These are phyloP conservation scores for Apostichopus parvimensis DNA, from an alignment of 35 echinoderm and acorn worm species.

Conservation along the genomic window DNA sequence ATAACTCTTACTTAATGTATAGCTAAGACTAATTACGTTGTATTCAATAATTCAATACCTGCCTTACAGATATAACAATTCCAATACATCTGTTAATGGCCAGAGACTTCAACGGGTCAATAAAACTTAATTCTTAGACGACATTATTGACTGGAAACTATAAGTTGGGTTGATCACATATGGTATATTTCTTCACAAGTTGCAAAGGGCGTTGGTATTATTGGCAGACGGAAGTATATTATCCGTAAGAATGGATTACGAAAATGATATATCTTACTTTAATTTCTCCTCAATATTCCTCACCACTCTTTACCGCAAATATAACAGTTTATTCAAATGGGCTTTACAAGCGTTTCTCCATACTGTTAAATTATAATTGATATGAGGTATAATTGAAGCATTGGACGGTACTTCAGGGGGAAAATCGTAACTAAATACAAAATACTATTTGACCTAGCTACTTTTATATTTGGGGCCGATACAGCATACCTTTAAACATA, in stretches of 20 bases:
- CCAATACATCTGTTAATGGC: neutral
- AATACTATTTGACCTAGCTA: no score
- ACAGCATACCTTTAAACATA: no score
- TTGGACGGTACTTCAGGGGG: no score
- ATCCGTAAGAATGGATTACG: neutral
- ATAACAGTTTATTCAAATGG: no score
- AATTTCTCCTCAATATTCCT: neutral
- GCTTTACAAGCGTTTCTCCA: no score
- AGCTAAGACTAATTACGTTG: no score
- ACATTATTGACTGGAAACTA: constrained; percentile 2
- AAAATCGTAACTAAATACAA: no score
- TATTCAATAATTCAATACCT: neutral
- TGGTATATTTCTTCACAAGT: neutral
- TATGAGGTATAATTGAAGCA: no score
- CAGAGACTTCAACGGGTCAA: neutral
- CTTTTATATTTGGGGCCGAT: no score
- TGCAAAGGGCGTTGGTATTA: neutral
- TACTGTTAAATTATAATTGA: no score
- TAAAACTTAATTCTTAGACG: neutral
- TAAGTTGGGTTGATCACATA: neutral
- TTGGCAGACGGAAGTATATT: constrained; percentile 28
- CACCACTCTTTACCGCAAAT: no score
- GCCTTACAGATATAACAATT: neutral
- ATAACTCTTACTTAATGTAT: no score
- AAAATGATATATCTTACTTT: neutral